phyloP scores from a whole-genome alignment of 2,888 invertebrate genomes.

The Celastrina argiolus region DNA sequence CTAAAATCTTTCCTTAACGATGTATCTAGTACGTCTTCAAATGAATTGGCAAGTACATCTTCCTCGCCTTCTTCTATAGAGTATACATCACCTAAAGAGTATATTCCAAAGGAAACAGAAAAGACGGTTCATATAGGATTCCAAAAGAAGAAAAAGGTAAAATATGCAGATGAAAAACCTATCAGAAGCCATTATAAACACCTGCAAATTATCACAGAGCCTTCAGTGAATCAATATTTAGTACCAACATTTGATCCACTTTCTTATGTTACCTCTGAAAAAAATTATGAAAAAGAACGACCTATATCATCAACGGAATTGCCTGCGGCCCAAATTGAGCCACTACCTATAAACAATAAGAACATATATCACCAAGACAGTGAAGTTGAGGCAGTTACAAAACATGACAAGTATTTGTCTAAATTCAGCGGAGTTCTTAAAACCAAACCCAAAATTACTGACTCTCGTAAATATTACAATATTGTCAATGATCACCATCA shows the following conservation, averaged over 20 bases:
- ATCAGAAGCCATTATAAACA: conserved; percentile 49
- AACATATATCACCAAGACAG: conserved; percentile 38
- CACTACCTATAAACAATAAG: neutral
- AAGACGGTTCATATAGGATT: conserved; percentile 62
- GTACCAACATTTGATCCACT: conserved; percentile 39
- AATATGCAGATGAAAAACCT: conserved; percentile 52
- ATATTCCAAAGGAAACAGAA: conserved; percentile 46
- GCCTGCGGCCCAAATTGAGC: conserved; percentile 11
- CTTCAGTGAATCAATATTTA: conserved; percentile 41
- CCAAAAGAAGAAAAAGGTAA: conserved; percentile 50
- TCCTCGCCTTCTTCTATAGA: conserved; percentile 47
- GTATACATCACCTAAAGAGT: conserved; percentile 37
- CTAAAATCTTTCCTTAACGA: conserved; percentile 62
- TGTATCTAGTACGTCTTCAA: conserved; percentile 22
- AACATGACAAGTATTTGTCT: conserved; percentile 45
- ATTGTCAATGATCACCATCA: conserved; percentile 40
- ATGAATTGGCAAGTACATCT: conserved; percentile 35
- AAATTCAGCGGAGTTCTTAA: conserved; percentile 52
- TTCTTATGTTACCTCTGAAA: conserved; percentile 34
- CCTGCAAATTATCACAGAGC: conserved; percentile 60
- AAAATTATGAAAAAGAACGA: conserved; percentile 39
- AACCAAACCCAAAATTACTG: conserved; percentile 44
- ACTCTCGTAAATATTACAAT: conserved; percentile 52
- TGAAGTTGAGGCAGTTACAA: conserved; percentile 39
- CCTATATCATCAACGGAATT: conserved; percentile 42